Evolutionary conservation across 2,888 invertebrate species (phyloP).

Genomic region (Platerodrilus igneus): DNA sequence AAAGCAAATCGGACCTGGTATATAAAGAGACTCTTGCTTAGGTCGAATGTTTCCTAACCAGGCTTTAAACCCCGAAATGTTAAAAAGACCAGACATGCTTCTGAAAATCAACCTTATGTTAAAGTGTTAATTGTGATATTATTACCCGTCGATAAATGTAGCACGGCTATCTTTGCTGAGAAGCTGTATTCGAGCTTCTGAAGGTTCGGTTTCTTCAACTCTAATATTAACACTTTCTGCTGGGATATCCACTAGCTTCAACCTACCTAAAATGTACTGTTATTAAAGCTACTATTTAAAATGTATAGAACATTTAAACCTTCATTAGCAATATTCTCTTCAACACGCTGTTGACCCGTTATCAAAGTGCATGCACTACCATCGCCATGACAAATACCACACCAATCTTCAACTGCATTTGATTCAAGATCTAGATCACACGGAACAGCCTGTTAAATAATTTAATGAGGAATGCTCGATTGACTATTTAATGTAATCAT

Average conservation of each 20-base stretch:
- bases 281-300: too few relatives aligned
- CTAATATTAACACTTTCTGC: slow-evolving; percentile 50
- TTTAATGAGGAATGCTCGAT: slow-evolving; percentile 5
- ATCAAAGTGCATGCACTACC: slow-evolving; percentile 51
- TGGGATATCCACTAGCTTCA: slow-evolving; percentile 47
- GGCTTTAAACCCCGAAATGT: slow-evolving; percentile 40
- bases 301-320: background rate
- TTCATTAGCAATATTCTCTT: background rate
- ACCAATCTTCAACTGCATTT: slow-evolving; percentile 54
- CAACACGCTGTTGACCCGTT: slow-evolving; percentile 31
- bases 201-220: slow-evolving; percentile 51
- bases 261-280: slow-evolving; percentile 14
- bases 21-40: slow-evolving; percentile 45
- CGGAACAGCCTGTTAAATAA: slow-evolving; percentile 47
- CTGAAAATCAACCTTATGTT: slow-evolving; percentile 26
- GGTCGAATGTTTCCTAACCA: slow-evolving; percentile 44
- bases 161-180: slow-evolving; percentile 43
- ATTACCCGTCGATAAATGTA: slow-evolving; percentile 50
- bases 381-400: slow-evolving; percentile 63
- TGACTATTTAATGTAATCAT: slow-evolving; percentile 12
- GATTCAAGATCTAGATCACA: slow-evolving; percentile 56
- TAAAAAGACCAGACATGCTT: slow-evolving; percentile 41
- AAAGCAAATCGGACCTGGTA: slow-evolving; percentile 51
- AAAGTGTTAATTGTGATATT: background rate
- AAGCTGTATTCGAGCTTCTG: slow-evolving; percentile 51